phyloP scores from a whole-genome alignment of 2,113 vertebrate genomes.

The Zosterops japonicus region DNA sequence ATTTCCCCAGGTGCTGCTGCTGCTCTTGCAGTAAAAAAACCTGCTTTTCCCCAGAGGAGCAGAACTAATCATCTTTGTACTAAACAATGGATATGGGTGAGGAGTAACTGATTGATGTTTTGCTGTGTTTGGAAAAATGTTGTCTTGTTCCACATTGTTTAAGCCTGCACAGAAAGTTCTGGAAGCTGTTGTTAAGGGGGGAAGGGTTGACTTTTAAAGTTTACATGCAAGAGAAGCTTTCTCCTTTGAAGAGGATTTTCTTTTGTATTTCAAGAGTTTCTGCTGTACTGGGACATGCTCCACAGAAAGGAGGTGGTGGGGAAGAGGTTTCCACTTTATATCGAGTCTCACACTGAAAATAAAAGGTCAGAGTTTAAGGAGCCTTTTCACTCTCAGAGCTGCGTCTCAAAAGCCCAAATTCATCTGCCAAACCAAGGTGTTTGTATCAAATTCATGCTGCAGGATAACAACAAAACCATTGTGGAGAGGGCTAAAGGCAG shows the following conservation, averaged over 20 bases:
- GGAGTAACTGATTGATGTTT: background rate
- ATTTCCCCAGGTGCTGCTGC: background rate
- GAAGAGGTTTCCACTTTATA: slow-evolving; percentile 32
- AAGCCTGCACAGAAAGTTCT: background rate
- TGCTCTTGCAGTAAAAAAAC: background rate
- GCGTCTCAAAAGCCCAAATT: background rate
- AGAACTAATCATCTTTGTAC: background rate
- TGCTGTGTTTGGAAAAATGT: background rate
- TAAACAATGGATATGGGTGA: background rate
- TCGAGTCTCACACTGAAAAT: slow-evolving; percentile 53
- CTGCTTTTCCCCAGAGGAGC: slow-evolving; percentile 14
- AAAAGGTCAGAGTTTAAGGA: slow-evolving; percentile 37
- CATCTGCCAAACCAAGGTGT: background rate
- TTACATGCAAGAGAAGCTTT: slow-evolving; percentile 22
- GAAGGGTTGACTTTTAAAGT: background rate
- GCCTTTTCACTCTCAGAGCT: background rate
- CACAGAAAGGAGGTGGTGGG: background rate
- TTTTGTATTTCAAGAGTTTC: slow-evolving; percentile 39
- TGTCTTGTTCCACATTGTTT: background rate
- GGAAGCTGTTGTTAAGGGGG: background rate
- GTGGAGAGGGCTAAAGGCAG: background rate
- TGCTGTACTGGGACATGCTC: background rate
- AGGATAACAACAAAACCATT: background rate
- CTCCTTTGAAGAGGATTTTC: background rate
- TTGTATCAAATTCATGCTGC: background rate